phyloP scores from a whole-genome alignment of 2,113 vertebrate genomes.

The Piprites chloris region DNA sequence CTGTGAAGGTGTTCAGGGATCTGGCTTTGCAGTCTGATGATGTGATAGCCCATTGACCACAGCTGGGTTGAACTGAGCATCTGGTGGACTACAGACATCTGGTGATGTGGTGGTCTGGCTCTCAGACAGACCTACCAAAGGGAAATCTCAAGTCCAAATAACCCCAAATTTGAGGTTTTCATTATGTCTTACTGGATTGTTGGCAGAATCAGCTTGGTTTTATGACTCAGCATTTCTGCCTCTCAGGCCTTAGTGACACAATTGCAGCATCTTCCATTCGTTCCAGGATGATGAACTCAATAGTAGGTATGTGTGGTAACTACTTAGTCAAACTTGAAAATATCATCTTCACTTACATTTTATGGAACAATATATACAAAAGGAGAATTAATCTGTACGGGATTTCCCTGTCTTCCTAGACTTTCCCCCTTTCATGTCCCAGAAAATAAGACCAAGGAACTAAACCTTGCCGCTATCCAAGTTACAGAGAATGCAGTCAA shows the following conservation, averaged over 20 bases:
- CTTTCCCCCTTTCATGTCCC: neutral
- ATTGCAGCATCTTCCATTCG: neutral
- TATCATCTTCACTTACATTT: neutral
- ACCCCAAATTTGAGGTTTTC: neutral
- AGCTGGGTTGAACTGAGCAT: neutral
- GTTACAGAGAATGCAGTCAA: neutral
- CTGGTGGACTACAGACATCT: neutral
- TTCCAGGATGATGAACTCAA: neutral
- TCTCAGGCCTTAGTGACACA: neutral
- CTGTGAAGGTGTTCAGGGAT: neutral
- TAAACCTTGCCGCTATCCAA: neutral
- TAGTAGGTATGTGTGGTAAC: neutral
- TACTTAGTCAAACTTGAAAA: neutral
- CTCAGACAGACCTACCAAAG: neutral
- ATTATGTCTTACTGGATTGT: neutral
- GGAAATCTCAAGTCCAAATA: neutral
- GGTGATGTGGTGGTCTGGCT: neutral
- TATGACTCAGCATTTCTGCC: neutral
- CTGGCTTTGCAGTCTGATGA: neutral
- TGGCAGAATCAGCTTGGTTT: neutral
- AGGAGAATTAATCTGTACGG: neutral
- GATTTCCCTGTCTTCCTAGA: neutral
- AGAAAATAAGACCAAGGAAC: neutral
- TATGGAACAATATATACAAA: neutral
- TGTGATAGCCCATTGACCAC: neutral